Conservation (phyloP, 2,113 vertebrate genomes). For the Alethe diademata region DNA sequence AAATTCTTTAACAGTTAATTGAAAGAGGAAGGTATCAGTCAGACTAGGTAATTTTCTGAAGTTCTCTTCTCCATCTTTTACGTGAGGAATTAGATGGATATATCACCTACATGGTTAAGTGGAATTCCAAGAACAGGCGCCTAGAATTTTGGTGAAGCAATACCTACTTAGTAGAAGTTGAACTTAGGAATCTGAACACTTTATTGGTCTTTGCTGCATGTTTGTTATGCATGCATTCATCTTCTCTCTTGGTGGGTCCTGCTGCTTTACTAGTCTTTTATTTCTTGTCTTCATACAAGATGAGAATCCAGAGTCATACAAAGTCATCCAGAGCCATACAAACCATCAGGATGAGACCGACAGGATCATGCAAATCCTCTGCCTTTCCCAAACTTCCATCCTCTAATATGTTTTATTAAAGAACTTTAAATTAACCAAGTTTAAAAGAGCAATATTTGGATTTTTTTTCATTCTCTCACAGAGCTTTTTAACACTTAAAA, state of each 20-base stretch:
- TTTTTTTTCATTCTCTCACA: not conserved
- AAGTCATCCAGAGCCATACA: not conserved
- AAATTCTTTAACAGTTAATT: not conserved
- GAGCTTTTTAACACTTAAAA: not conserved
- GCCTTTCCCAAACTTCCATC: not conserved
- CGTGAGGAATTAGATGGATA: not conserved
- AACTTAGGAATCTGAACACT: not conserved
- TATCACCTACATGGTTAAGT: not conserved
- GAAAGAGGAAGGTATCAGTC: not conserved
- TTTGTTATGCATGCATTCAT: not conserved
- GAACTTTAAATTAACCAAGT: not conserved
- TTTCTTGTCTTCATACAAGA: not conserved
- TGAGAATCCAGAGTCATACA: not conserved
- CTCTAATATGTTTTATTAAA: not conserved
- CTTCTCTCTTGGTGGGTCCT: not conserved
- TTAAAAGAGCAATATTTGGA: not conserved
- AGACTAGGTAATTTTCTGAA: not conserved
- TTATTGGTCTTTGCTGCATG: not conserved
- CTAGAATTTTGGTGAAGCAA: not conserved
- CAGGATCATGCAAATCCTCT: not conserved
- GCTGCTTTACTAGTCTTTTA: not conserved
- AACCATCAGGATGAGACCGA: not conserved
- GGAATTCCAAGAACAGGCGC: not conserved
- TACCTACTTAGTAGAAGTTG: not conserved
- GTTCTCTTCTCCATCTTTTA: not conserved